Percentiles rank a stretch among this genome's conserved stretches.
phyloP scores from a whole-genome alignment of 2,888 invertebrate genomes.

The Andrena camellia region DNA sequence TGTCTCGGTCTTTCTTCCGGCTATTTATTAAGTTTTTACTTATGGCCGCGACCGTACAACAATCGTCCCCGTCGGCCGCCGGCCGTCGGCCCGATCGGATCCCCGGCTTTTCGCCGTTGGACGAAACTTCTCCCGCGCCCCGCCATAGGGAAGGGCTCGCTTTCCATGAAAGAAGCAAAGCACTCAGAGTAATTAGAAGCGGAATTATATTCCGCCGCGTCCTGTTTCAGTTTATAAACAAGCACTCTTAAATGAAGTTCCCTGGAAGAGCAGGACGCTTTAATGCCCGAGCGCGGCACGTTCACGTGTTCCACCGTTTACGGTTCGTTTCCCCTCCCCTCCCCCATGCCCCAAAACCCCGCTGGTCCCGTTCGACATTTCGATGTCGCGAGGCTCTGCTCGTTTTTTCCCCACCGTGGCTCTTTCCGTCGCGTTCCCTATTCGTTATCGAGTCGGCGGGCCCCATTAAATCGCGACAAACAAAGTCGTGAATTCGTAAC shows the following conservation, averaged over 20 bases:
- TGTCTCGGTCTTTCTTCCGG: conserved; percentile 71
- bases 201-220: conserved; percentile 82
- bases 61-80: conserved; percentile 74
- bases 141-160: conserved; percentile 63
- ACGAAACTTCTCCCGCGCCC: conserved; percentile 76
- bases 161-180: conserved; percentile 82
- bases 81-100: conserved; percentile 60
- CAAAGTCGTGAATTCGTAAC: not conserved
- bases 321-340: not conserved
- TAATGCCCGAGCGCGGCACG: conserved; percentile 68
- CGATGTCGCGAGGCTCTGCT: not conserved
- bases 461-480: conserved; percentile 26
- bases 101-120: conserved; percentile 60
- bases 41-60: conserved; percentile 77
- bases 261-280: conserved; percentile 67
- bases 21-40: conserved; percentile 84
- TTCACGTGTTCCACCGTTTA: conserved; percentile 57
- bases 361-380: conserved; percentile 6
- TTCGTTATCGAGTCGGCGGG: conserved; percentile 2
- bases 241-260: conserved; percentile 83
- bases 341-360: too few species aligned
- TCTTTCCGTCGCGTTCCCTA: not conserved
- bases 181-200: conserved; percentile 83
- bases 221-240: conserved; percentile 84
- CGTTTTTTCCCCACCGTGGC: not conserved